Evolutionary conservation across 30 jellyfish, hydroid and myxozoan genomes (phyloP).

Genomic region (Pseudorhiza aurosa): DNA sequence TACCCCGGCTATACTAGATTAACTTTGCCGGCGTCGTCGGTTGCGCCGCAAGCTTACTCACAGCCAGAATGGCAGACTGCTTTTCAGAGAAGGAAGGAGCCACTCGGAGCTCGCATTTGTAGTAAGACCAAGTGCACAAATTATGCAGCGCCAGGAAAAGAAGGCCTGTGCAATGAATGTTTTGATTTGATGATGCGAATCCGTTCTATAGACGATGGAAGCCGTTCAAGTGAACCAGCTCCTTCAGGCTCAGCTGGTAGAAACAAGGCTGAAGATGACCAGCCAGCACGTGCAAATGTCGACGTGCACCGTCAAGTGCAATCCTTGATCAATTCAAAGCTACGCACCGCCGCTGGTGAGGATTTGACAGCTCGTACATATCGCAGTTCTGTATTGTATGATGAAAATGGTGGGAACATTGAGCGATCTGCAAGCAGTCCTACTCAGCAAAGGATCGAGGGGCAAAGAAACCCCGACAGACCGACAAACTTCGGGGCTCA

Average conservation of each 20-base stretch:
- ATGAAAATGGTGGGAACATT: too few relatives aligned
- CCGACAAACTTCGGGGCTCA: not conserved
- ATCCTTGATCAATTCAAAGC: not conserved
- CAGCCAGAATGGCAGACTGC: constrained; percentile 43
- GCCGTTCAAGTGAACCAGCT: not conserved
- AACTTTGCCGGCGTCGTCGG: not conserved
- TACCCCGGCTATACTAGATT: constrained; percentile 11
- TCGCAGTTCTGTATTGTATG: too few relatives aligned
- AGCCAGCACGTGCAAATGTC: not conserved
- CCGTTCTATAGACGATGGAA: not conserved
- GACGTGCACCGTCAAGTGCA: not conserved
- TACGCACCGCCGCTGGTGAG: not conserved
- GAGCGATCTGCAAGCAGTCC: too few relatives aligned
- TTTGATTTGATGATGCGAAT: constrained; percentile 5
- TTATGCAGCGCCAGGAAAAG: constrained; percentile 39
- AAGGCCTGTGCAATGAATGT: constrained; percentile 70
- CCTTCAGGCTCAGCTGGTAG: not conserved
- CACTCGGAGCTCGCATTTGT: constrained; percentile 1
- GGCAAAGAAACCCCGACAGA: not conserved
- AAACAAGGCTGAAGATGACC: not conserved
- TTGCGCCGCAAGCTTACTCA: not conserved
- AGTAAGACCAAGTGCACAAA: constrained; percentile 27
- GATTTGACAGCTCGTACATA: not conserved
- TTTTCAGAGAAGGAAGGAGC: not conserved
- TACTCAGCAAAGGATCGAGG: too few relatives aligned